Evolutionary conservation across 2,113 vertebrate genomes (phyloP).

Genomic region (Bubo bubo): DNA sequence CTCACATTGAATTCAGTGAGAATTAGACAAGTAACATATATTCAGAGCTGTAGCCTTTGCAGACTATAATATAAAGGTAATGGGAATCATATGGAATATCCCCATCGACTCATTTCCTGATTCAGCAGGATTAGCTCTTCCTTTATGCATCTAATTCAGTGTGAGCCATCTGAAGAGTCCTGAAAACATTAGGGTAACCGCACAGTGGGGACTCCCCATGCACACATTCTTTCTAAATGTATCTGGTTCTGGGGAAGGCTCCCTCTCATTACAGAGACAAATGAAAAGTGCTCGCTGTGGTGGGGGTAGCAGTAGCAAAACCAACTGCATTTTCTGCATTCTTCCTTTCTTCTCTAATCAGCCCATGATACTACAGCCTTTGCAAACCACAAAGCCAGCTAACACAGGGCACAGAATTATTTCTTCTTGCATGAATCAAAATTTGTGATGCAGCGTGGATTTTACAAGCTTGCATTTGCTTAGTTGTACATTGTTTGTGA

Average conservation of each 20-base stretch:
- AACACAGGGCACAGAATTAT: not conserved
- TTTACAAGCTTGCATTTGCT: not conserved
- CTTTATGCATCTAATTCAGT: not conserved
- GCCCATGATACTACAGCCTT: not conserved
- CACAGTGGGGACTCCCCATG: not conserved
- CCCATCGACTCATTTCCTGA: conserved; percentile 13
- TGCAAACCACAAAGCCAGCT: not conserved
- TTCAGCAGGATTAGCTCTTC: conserved; percentile 33
- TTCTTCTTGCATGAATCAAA: not conserved
- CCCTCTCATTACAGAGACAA: not conserved
- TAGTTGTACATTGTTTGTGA: not conserved
- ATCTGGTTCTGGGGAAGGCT: not conserved
- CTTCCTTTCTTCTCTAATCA: not conserved
- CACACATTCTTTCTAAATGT: conserved; percentile 9
- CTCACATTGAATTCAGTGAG: not conserved
- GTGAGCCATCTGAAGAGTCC: not conserved
- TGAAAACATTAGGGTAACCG: not conserved
- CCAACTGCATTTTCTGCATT: not conserved
- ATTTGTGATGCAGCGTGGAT: not conserved
- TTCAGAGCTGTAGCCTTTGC: not conserved
- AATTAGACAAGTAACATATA: not conserved
- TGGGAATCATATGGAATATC: not conserved
- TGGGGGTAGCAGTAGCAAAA: not conserved
- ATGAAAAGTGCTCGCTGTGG: not conserved
- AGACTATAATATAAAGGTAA: not conserved